phyloP scores from a whole-genome alignment of 1,140 invertebrate genomes.

The Gonatopus flavifemur region DNA sequence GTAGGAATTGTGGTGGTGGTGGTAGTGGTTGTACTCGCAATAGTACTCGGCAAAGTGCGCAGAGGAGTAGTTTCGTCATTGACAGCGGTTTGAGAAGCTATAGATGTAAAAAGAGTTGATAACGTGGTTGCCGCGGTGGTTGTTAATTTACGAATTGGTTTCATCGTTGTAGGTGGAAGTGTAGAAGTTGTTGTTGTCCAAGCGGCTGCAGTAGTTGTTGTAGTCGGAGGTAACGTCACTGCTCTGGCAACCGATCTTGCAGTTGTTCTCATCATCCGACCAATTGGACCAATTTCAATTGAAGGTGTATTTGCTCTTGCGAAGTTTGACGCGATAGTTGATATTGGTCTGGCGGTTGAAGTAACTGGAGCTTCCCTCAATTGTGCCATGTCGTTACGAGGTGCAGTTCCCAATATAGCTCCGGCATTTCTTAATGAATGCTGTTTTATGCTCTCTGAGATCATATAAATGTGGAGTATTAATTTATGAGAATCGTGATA shows the following conservation, averaged over 20 bases:
- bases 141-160: slow-evolving; percentile 28
- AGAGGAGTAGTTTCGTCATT: no score
- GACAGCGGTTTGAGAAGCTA: no score
- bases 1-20: slow-evolving; percentile 52
- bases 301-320: slow-evolving; percentile 39
- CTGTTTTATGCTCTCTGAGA: slow-evolving; percentile 64
- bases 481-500: not conserved
- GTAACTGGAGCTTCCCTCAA: slow-evolving; percentile 36
- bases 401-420: slow-evolving; percentile 63
- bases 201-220: slow-evolving; percentile 45
- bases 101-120: slow-evolving; percentile 41
- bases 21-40: slow-evolving; percentile 46
- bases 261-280: slow-evolving; percentile 48
- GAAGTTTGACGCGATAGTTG: slow-evolving; percentile 27
- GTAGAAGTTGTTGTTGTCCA: slow-evolving; percentile 27
- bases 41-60: slow-evolving; percentile 54
- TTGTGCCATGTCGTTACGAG: slow-evolving; percentile 48
- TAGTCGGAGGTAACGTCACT: slow-evolving; percentile 36
- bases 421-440: slow-evolving; percentile 66
- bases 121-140: slow-evolving; percentile 39
- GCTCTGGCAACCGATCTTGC: slow-evolving; percentile 48
- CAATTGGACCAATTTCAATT: no score
- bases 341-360: slow-evolving; percentile 22
- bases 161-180: slow-evolving; percentile 29
- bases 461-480: slow-evolving; percentile 12